phyloP scores from a whole-genome alignment of 2,888 invertebrate genomes.

The Andricus curvator region DNA sequence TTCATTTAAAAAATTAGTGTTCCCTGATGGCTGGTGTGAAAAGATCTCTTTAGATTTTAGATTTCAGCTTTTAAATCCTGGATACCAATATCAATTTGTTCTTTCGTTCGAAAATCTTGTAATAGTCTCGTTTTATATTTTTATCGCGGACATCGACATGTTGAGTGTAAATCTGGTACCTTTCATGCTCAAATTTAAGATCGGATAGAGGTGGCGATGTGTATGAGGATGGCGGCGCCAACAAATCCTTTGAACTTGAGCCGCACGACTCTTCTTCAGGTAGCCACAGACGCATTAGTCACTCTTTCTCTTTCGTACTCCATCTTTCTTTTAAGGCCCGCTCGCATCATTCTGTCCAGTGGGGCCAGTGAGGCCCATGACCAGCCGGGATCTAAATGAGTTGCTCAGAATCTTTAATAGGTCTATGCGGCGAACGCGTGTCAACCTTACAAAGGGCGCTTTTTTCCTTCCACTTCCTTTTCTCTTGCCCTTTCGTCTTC shows the following conservation, averaged over 20 bases:
- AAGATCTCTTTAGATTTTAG: background rate
- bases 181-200: constrained; percentile 15
- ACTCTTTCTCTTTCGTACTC: constrained; percentile 69
- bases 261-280: constrained; percentile 76
- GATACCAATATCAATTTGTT: constrained; percentile 15
- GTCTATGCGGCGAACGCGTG: constrained; percentile 67
- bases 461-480: constrained; percentile 45
- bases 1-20: background rate
- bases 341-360: constrained; percentile 55
- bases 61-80: constrained; percentile 12
- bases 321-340: constrained; percentile 54
- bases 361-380: constrained; percentile 50
- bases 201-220: constrained; percentile 64
- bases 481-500: constrained; percentile 39
- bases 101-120: background rate
- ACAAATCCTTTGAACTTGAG: constrained; percentile 75
- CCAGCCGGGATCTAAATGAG: constrained; percentile 71
- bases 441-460: constrained; percentile 63
- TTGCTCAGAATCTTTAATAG: constrained; percentile 75
- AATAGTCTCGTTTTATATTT: constrained; percentile 34
- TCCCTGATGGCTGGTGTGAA: background rate
- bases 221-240: constrained; percentile 74
- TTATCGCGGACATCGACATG: constrained; percentile 40
- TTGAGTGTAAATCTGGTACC: constrained; percentile 44
- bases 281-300: constrained; percentile 78